Base-by-base conservation (phyloP, 2,113 vertebrate species). In the Barnardius zonarius region DNA sequence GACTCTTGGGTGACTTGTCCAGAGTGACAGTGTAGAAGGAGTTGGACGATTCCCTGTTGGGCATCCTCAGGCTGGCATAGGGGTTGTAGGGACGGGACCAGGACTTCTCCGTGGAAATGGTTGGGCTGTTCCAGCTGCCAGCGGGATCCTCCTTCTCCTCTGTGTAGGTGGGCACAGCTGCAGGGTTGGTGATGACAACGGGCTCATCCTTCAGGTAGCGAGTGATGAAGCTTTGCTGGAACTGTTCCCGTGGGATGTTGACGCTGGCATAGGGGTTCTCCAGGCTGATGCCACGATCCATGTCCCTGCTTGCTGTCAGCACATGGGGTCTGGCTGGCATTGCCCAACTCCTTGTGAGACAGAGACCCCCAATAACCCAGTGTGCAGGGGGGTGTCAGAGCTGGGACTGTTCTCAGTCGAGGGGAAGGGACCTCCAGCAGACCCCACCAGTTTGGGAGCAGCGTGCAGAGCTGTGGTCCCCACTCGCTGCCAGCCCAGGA, bases 251-350 rank as follows among this genome's bases (percentile, higher is more conserved):
- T 0, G 98, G 98, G 87, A 99, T 98, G 96, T 88, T 97, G 81
- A 99, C 88, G 0, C 97, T 97, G 68, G 98, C 95, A 0, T 98
- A 99, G 1, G 98, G 98, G 84, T 98, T 99, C 95, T 98, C 95
- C 44, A 98, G 57, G 6, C 93, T 95, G 79, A 96, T 28, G 5
- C 98, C 98, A 7, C 95, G 97, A 83, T 99, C 98, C 98, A 97
- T 98, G 75, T 90, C 80, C 31, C n/a, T 44, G 39, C 11, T 35
- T 11, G 2, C 5, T 0, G 3, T 19, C 68, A 52, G 41, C 51
- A 55, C 3, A 0, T 1, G 22, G 3, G 9, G 19, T 46, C 59
- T 4, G 3, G 52, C 74, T 43, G 80, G 79, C n/a, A n/a, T 2
- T 4, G 25, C 41, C 52, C 66, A 37, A 35, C n/a, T 54, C 52